These are phyloP conservation scores for Prunella strophiata DNA, from an alignment of 2,797 vertebrate genomes.

Conservation along the genomic window DNA sequence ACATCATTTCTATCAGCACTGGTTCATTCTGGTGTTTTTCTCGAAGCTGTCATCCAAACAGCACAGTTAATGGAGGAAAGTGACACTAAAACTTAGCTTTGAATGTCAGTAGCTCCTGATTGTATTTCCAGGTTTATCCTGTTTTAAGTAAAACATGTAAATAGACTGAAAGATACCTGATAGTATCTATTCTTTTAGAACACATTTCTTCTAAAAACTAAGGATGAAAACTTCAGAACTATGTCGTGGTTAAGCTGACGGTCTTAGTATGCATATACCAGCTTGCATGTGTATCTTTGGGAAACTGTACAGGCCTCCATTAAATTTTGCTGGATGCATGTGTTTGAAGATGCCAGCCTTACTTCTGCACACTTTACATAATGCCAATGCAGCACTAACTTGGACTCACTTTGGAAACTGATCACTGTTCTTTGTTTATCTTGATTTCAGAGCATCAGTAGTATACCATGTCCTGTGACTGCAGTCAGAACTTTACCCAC, in stretches of 20 bases:
- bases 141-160: neutral
- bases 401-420: neutral
- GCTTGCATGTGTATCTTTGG: neutral
- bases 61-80: neutral
- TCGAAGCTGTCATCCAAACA: neutral
- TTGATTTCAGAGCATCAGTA: slow-evolving; percentile 67
- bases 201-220: neutral
- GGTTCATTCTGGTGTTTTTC: neutral
- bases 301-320: neutral
- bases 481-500: slow-evolving; percentile 70
- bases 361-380: neutral
- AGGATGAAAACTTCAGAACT: neutral
- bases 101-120: neutral
- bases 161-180: neutral
- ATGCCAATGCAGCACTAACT: neutral
- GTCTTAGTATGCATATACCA: neutral
- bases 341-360: neutral
- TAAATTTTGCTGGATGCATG: neutral
- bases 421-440: neutral
- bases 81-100: neutral
- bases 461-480: slow-evolving; percentile 57
- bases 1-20: neutral
- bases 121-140: neutral
- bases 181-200: neutral
- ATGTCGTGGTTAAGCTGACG: neutral